Base-by-base conservation (phyloP, 2,797 vertebrate genomes). In the Margarornis squamiger region DNA sequence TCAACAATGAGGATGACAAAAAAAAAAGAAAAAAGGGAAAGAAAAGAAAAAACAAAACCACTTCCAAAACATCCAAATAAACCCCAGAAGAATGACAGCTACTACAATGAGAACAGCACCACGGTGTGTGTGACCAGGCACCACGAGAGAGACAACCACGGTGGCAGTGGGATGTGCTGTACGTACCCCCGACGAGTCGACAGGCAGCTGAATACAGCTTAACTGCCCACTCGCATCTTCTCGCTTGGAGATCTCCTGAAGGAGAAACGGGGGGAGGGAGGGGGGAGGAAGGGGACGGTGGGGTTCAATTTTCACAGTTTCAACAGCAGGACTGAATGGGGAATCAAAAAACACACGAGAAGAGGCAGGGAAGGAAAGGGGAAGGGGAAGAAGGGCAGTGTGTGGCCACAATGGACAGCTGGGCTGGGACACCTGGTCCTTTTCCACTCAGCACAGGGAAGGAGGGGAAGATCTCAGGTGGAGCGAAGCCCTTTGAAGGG, bases 121-220 rank as follows among this genome's bases (percentile, higher is more conserved):
- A 96, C 21, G 26, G 92, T 3, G 86, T 51, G 49, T 95, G 95
- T 97, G 96, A 98, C 94, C 96, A 95, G 80, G 82, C 95, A 97
- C 92, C 96, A 98, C 49, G 23, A 97, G 86, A 84, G 87, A 96
- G 90, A 94, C 90, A 84, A 94, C 66, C 92, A 97, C 63, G 48
- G 95, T 94, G 85, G 87, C 5, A 85, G 97, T 63, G 92, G 93
- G 96, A 98, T 98, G 98, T 98, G 88, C 67, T 96, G 97, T 99
- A 99, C 99, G 97, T 99, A 99, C 99, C 99, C 98, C 98, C 88
- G 97, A 97, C 96, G 98, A 99, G 98, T 99, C 98, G 98, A 99
- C 98, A 98, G 99, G 99, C 98, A 99, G 99, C 98, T 99, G 99
- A 99, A 99, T 99, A 98, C 99, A 99, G 98, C 99, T 96, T 88